These are phyloP conservation scores for Tenthredo livida DNA, from an alignment of 2,888 invertebrate species.

Conservation along the genomic window DNA sequence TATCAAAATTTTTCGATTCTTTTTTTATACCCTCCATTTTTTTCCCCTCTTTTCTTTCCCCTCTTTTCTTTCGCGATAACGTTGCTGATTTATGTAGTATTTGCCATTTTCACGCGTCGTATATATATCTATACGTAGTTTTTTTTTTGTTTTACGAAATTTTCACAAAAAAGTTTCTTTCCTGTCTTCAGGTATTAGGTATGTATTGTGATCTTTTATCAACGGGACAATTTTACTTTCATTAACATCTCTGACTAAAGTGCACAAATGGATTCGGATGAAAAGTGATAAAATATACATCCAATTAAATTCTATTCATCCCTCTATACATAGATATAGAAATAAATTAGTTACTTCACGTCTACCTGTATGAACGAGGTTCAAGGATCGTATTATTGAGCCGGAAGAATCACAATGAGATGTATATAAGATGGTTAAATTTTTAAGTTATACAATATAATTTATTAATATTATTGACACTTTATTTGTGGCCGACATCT, in stretches of 20 bases:
- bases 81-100: constrained; percentile 3
- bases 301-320: neutral
- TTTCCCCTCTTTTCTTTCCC: too few species aligned
- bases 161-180: too few species aligned
- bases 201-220: too few species aligned
- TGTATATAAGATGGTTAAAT: neutral
- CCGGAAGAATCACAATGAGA: neutral
- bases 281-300: too few species aligned
- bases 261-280: too few species aligned
- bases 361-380: neutral
- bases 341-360: neutral
- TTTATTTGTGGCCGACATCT: constrained; percentile 31
- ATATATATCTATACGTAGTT: too few species aligned
- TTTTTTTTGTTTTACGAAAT: too few species aligned
- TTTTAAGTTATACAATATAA: neutral
- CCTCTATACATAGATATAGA: neutral
- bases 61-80: neutral
- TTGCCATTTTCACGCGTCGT: neutral
- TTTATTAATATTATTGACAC: constrained; percentile 20
- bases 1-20: neutral
- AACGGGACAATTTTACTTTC: too few species aligned
- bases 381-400: neutral
- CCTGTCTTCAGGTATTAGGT: too few species aligned
- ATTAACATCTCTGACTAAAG: too few species aligned
- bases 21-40: neutral